Conservation (phyloP, 2,113 vertebrate genomes). For the Rhegmatorhina hoffmannsi region DNA sequence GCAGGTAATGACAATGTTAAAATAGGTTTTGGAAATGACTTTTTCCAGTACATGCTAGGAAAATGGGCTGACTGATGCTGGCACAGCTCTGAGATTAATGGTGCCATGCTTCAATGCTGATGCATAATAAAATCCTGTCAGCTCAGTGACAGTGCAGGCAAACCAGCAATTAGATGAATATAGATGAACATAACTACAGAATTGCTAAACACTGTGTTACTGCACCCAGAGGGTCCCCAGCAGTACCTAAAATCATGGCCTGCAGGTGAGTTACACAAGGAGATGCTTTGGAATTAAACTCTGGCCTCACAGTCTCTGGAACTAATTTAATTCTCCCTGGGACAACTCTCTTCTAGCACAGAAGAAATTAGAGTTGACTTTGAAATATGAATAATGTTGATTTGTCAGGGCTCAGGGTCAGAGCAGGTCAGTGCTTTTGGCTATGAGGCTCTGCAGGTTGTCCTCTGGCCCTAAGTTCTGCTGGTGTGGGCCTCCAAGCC, state of each 20-base stretch:
- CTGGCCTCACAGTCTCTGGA: neutral
- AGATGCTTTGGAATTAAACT: neutral
- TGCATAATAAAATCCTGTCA: constrained; percentile 16
- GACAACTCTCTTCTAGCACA: neutral
- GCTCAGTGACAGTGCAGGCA: neutral
- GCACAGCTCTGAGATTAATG: constrained; percentile 3
- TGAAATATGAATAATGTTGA: constrained; percentile 22
- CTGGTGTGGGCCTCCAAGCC: accelerated
- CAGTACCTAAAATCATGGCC: neutral
- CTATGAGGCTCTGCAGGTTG: neutral
- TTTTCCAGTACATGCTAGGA: neutral
- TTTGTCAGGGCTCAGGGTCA: neutral
- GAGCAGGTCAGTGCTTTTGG: neutral
- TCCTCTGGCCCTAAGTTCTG: neutral
- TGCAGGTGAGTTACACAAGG: neutral
- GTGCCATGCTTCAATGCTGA: neutral
- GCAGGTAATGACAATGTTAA: neutral
- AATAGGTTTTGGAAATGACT: neutral
- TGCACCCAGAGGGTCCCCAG: neutral
- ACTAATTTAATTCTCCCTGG: constrained; percentile 22
- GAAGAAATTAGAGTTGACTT: neutral
- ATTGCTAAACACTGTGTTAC: neutral
- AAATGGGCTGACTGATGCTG: neutral
- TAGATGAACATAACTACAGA: neutral
- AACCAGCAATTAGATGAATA: constrained; percentile 19